Evolutionary conservation across 2,888 invertebrate genomes (phyloP).

Genomic region (Labia minor): DNA sequence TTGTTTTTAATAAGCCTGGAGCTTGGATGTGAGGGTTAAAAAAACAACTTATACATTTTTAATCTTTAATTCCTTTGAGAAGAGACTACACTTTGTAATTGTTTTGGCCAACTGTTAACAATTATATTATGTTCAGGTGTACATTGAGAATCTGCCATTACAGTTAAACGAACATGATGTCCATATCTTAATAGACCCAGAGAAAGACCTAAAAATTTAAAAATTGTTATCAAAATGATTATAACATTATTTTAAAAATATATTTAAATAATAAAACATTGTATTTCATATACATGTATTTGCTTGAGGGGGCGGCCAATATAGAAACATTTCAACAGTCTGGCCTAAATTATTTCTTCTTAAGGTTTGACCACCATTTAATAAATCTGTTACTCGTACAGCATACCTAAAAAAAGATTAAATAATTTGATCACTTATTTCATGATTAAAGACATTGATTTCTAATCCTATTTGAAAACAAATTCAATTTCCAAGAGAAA

Average conservation of each 20-base stretch:
- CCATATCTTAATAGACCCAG: slow-evolving; percentile 59
- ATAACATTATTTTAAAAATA: slow-evolving; percentile 17
- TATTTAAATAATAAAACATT: neutral
- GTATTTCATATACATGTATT: slow-evolving; percentile 49
- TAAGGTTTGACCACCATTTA: neutral
- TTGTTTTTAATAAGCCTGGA: no score
- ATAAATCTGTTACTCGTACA: slow-evolving; percentile 51
- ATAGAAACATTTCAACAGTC: slow-evolving; percentile 49
- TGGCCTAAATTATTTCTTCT: slow-evolving; percentile 40
- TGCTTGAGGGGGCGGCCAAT: slow-evolving; percentile 65
- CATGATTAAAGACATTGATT: no score
- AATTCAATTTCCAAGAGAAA: no score
- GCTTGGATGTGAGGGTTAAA: no score
- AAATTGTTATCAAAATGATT: neutral
- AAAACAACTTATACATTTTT: no score
- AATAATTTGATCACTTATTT: neutral
- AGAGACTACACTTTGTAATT: neutral
- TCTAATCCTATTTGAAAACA: no score
- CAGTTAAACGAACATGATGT: slow-evolving; percentile 50
- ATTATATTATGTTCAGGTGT: slow-evolving; percentile 46
- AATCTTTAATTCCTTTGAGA: neutral
- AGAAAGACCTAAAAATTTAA: slow-evolving; percentile 50
- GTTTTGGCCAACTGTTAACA: neutral
- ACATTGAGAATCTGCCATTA: slow-evolving; percentile 61
- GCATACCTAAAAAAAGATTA: slow-evolving; percentile 39